Conservation (phyloP, 1,140 invertebrate species). For the Goniozus legneri region DNA sequence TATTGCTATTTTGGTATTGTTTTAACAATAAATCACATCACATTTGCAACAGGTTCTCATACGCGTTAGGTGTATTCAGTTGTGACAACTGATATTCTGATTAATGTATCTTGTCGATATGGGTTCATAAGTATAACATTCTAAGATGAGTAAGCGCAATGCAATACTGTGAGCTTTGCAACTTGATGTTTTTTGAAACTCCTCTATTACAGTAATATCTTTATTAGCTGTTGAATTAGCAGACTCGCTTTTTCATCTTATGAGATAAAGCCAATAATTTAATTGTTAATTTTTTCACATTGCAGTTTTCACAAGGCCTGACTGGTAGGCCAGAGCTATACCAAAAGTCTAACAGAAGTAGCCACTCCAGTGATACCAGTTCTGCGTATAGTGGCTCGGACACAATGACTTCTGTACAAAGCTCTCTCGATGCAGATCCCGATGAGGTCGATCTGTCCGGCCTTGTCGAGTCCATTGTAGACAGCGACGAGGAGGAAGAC, state of each 20-base stretch:
- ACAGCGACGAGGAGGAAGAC: conserved; percentile 93
- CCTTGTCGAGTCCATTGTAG: conserved; percentile 90
- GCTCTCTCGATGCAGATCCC: conserved; percentile 73
- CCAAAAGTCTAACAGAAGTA: conserved; percentile 79
- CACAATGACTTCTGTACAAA: conserved; percentile 90
- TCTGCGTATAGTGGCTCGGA: conserved; percentile 94
- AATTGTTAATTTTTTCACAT: conserved; percentile 12
- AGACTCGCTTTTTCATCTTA: neutral
- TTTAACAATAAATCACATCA: too few relatives aligned
- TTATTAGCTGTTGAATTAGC: neutral
- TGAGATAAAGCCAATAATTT: conserved; percentile 2
- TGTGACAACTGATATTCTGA: too few relatives aligned
- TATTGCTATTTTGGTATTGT: too few relatives aligned
- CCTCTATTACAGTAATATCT: neutral
- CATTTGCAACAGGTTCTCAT: too few relatives aligned
- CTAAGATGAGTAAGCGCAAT: conserved; percentile 6
- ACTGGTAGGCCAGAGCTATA: conserved; percentile 59
- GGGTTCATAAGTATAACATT: too few relatives aligned
- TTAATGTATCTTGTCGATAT: too few relatives aligned
- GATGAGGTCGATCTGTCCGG: conserved; percentile 91
- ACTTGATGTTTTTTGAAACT: conserved; percentile 1
- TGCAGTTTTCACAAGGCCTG: conserved; percentile 50
- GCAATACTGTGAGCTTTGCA: neutral
- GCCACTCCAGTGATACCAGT: conserved; percentile 90
- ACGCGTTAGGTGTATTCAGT: too few relatives aligned